Evolutionary conservation across 2,113 vertebrate genomes (phyloP).

Genomic region (Anoura caudifer): DNA sequence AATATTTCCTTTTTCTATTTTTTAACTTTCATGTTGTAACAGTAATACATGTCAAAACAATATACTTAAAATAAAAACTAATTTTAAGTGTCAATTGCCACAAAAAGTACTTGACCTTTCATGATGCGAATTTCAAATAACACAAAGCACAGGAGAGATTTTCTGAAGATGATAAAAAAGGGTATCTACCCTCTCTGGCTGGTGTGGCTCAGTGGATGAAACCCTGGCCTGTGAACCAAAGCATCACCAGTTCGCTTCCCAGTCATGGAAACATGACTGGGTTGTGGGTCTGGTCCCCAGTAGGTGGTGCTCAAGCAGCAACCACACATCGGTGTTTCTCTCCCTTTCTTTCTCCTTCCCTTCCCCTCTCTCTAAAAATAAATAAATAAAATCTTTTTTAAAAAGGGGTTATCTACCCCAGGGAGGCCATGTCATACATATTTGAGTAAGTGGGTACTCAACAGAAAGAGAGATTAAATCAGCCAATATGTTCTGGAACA

Average conservation of each 20-base stretch:
- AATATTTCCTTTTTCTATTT: background rate
- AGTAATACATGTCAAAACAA: background rate
- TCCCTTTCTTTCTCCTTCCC: no score
- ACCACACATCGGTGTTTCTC: no score
- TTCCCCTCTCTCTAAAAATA: no score
- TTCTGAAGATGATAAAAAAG: background rate
- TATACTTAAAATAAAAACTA: background rate
- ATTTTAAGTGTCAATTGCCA: background rate
- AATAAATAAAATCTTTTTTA: no score
- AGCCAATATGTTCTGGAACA: background rate
- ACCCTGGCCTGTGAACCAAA: no score
- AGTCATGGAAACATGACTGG: no score
- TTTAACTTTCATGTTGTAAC: background rate
- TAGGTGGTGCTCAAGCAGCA: no score
- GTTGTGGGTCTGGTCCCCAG: no score
- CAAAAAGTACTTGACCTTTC: background rate
- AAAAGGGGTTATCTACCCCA: no score
- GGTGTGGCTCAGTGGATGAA: no score
- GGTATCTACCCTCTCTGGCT: background rate
- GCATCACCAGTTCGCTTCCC: no score
- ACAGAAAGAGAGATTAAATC: background rate
- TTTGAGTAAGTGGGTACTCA: background rate
- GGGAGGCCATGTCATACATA: background rate
- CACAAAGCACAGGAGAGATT: background rate
- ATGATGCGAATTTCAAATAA: background rate